A percentile compares a stretch with the other conserved stretches of the same genome.
Conservation (phyloP, 2,888 invertebrate species). For the Entomobrya proxima region DNA sequence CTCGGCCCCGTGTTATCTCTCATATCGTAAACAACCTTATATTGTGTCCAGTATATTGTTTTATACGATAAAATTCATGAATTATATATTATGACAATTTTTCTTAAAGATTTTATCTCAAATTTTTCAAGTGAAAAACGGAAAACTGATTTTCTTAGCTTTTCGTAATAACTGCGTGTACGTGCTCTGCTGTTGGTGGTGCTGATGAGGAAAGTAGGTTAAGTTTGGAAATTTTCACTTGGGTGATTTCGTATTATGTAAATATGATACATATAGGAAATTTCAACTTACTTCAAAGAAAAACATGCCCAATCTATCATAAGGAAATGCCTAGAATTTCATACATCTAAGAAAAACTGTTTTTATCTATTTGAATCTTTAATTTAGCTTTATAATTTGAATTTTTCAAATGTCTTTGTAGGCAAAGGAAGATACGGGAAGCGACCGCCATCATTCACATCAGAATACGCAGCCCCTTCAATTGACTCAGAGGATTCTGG, state of each 20-base stretch:
- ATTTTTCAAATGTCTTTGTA: slow-evolving; percentile 30
- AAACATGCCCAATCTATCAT: too few species aligned
- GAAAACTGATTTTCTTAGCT: background rate
- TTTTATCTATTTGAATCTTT: background rate
- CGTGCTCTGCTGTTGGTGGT: too few species aligned
- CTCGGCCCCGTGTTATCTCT: slow-evolving; percentile 13
- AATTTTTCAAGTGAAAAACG: background rate
- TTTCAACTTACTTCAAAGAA: too few species aligned
- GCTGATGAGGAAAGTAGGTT: background rate
- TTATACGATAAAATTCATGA: background rate
- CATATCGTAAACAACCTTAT: background rate
- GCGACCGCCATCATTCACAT: slow-evolving; percentile 66
- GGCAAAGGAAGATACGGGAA: slow-evolving; percentile 75
- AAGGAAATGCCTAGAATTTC: too few species aligned
- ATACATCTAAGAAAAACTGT: background rate
- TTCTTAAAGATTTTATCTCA: background rate
- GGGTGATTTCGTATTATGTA: background rate
- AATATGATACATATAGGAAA: background rate
- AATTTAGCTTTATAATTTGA: background rate
- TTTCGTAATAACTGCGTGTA: slow-evolving; percentile 2
- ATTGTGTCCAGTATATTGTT: too few species aligned
- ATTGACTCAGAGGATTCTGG: slow-evolving; percentile 93
- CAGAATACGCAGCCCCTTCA: slow-evolving; percentile 69
- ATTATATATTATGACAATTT: background rate
- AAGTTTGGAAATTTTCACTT: background rate